Evolutionary conservation across 2,113 vertebrate species (phyloP).

Genomic region (Pantherophis guttatus): DNA sequence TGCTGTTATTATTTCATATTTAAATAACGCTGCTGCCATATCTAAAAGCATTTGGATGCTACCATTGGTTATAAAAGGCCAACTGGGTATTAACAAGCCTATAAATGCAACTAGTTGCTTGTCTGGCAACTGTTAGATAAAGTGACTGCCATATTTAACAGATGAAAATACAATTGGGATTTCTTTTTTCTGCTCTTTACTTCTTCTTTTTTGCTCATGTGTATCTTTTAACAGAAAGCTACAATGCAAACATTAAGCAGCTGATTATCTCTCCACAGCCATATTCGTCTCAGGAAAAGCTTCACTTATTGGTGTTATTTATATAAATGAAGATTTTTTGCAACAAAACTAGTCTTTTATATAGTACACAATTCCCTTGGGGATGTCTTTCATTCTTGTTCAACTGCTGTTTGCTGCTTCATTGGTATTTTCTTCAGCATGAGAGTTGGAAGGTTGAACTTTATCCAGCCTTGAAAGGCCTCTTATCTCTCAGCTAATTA

Average conservation of each 20-base stretch:
- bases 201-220: not conserved
- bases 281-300: not conserved
- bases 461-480: not conserved
- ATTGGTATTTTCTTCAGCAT: not conserved
- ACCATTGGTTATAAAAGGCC: not conserved
- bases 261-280: not conserved
- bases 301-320: not conserved
- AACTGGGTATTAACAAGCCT: not conserved
- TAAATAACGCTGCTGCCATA: not conserved
- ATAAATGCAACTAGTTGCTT: not conserved
- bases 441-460: not conserved
- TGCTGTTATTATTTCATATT: not conserved
- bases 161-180: not conserved
- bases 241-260: not conserved
- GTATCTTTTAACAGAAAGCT: not conserved
- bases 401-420: not conserved
- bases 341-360: not conserved
- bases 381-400: not conserved
- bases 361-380: not conserved
- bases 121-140: not conserved
- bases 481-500: not conserved
- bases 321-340: not conserved
- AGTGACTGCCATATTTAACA: not conserved
- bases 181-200: not conserved
- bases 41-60: not conserved